A percentile compares a stretch with the other conserved stretches of the same genome.
Evolutionary conservation across 1,140 invertebrate species (phyloP).

Genomic region (Atta cephalotes): DNA sequence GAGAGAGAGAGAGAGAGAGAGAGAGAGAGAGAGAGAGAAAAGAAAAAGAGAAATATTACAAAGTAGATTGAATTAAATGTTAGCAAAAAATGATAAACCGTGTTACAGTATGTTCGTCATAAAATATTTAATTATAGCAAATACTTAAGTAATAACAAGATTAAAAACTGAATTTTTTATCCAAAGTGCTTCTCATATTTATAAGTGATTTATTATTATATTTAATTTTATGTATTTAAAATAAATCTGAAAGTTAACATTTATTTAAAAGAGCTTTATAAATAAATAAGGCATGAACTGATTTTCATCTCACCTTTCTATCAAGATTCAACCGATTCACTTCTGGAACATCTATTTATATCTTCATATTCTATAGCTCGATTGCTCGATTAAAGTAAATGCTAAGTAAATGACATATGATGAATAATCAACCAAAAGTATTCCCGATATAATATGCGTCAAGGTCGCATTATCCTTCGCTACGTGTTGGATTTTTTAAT

Average conservation of each 20-base stretch:
- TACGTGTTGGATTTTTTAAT: constrained; percentile 27
- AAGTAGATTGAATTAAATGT: not conserved
- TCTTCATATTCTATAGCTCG: constrained; percentile 19
- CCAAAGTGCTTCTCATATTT: no score
- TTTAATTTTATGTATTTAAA: not conserved
- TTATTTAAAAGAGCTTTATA: not conserved
- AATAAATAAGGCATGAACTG: not conserved
- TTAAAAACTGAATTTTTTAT: no score
- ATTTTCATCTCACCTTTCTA: not conserved
- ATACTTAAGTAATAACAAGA: no score
- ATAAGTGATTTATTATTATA: no score
- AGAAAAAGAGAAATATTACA: not conserved
- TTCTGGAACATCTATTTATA: constrained; percentile 43
- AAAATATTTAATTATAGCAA: not conserved
- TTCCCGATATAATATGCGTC: not conserved
- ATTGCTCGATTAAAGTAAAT: not conserved
- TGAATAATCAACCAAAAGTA: not conserved
- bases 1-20: not conserved
- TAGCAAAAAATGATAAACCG: not conserved
- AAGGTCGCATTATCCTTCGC: not conserved
- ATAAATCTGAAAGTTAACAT: not conserved
- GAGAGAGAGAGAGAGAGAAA: not conserved
- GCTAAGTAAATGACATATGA: not conserved
- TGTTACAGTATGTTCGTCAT: not conserved
- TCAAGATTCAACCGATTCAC: constrained; percentile 6